These are phyloP conservation scores for Xenopus laevis DNA, from an alignment of 2,113 vertebrate species.

Conservation along the genomic window DNA sequence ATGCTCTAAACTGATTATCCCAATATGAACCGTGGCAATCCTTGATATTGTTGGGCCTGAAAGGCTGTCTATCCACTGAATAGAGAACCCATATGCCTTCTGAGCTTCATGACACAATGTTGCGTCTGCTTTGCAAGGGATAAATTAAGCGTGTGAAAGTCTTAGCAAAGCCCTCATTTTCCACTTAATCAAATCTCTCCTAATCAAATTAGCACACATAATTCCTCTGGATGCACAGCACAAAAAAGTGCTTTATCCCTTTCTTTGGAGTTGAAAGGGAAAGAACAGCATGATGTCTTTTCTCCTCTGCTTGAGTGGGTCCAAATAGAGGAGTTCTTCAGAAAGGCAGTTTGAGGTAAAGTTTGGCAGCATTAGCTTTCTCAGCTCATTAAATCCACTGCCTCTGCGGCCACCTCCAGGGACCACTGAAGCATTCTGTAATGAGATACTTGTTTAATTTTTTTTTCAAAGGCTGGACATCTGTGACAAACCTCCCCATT, in stretches of 20 bases:
- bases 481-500: constrained; percentile 88
- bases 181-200: constrained; percentile 99
- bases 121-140: constrained; percentile 98
- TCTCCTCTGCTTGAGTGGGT: constrained; percentile 89
- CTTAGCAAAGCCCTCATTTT: constrained; percentile 99
- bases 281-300: constrained; percentile 87
- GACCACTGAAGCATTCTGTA: constrained; percentile 96
- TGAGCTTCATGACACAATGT: constrained; percentile 98
- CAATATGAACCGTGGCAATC: constrained; percentile 97
- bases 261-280: constrained; percentile 95
- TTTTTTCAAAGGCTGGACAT: constrained; percentile 98
- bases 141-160: constrained; percentile 99
- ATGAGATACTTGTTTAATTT: constrained; percentile 99
- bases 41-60: constrained; percentile 95
- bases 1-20: constrained; percentile 99
- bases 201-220: constrained; percentile 99
- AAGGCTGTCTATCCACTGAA: constrained; percentile 89
- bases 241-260: constrained; percentile 96
- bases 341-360: constrained; percentile 90
- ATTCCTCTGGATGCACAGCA: constrained; percentile 97
- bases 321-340: constrained; percentile 89
- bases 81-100: constrained; percentile 98
- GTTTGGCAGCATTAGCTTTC: constrained; percentile 95
- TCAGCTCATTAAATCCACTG: constrained; percentile 98
- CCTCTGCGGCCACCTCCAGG: constrained; percentile 92